phyloP scores from a whole-genome alignment of 1,140 invertebrate species.

The Eupristina koningsbergeri region DNA sequence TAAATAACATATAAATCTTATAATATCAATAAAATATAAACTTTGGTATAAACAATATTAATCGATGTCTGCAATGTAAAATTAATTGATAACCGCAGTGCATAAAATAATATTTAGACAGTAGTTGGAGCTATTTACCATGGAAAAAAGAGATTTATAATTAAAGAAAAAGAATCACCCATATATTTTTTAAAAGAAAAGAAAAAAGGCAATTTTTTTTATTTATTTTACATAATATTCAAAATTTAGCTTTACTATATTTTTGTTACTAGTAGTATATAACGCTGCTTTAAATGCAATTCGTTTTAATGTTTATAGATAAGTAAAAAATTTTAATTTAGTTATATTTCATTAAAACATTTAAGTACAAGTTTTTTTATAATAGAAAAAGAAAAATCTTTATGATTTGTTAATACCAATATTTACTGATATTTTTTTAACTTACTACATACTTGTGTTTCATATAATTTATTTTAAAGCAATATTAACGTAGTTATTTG shows the following conservation, averaged over 20 bases:
- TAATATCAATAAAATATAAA: too few relatives aligned
- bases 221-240: background rate
- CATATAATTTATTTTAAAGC: background rate
- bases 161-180: background rate
- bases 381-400: background rate
- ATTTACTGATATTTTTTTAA: background rate
- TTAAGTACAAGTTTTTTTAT: background rate
- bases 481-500: too few relatives aligned
- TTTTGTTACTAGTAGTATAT: background rate
- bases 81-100: background rate
- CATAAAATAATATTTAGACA: background rate
- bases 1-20: too few relatives aligned
- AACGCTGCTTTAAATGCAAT: background rate
- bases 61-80: too few relatives aligned
- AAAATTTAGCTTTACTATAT: background rate
- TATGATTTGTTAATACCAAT: background rate
- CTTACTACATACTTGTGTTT: background rate
- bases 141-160: background rate
- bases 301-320: background rate
- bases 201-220: background rate
- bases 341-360: background rate
- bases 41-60: too few relatives aligned
- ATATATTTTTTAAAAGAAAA: background rate
- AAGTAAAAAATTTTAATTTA: background rate
- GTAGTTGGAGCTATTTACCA: background rate